Conservation (phyloP, 2,113 vertebrate genomes). For the Notechis scutatus region DNA sequence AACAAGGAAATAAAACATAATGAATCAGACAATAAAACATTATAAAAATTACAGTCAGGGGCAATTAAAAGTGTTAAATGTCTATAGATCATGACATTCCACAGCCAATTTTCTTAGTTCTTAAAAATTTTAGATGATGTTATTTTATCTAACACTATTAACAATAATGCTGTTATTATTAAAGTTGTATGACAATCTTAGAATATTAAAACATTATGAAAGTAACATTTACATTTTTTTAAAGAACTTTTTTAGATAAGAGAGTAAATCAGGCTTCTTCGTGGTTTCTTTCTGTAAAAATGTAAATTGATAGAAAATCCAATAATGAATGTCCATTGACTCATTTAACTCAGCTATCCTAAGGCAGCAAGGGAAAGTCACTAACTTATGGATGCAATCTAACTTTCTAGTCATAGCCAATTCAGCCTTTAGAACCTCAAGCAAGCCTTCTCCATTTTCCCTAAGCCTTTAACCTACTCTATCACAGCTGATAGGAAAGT, state of each 20-base stretch:
- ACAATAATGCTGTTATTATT: not conserved
- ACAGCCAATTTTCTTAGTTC: not conserved
- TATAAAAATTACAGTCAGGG: not conserved
- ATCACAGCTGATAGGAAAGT: not conserved
- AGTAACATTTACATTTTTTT: not conserved
- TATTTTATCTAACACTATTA: not conserved
- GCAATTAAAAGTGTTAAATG: not conserved
- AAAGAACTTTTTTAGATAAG: not conserved
- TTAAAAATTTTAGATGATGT: not conserved
- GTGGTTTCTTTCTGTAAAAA: not conserved
- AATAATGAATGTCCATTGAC: not conserved
- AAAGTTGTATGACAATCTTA: not conserved
- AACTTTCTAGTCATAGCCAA: not conserved
- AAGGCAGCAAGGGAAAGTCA: not conserved
- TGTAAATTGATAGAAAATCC: not conserved
- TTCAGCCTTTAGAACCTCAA: not conserved
- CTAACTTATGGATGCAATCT: not conserved
- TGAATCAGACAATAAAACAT: not conserved
- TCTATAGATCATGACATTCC: not conserved
- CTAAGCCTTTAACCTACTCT: not conserved
- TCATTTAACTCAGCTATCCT: not conserved
- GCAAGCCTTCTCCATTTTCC: not conserved
- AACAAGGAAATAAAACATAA: not conserved
- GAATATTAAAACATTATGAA: not conserved
- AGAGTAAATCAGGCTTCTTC: not conserved